Evolutionary conservation across 35 echinoderm and acorn worm genomes (phyloP), one percentile per base, ranked within the genome.

Genomic region (Antedon bifida): DNA sequence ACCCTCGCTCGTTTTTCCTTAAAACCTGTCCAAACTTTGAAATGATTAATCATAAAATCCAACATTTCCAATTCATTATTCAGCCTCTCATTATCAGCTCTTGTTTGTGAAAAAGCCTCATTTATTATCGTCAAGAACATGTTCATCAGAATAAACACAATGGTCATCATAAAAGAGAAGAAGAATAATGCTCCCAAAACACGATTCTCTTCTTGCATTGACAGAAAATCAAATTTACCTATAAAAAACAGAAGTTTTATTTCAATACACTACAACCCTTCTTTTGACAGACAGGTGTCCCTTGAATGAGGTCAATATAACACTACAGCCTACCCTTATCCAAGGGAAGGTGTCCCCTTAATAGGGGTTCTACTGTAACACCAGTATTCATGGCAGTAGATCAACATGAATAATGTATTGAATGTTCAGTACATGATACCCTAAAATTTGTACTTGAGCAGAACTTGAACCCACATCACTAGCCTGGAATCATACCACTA

Each of bases 201-300:
- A 0, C 83, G 89, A 35, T 91, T 88, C 0, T 84, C 90, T 31
- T 83, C 75, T 64, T 91, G 31, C 75, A 91, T 85, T 29, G 79
- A 88, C 33, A 89, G 79, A 56, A 96, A 96, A 34, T 89, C 80
- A 81, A 96, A 96, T 84, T 96, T 96, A 32, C 93, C 93, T 96
- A 39, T 30, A 0, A 39, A 31, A 36, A 32, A 83, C 46, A 88
- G 31, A 36, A 78, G 39, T 12, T 8, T 64, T 21, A 21, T 23
- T 16, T 64, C 51, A n/a, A n/a, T n/a, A n/a, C n/a, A 44, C 16
- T 44, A 44, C 5, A 8, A 8, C 39, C 5, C 16, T 44, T 44
- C 16, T 44, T 44, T 5, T 44, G 5, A 44, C 16, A 8, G 39
- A 44, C 16, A 44, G 77, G 77, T 11, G 77, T 11, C 32, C 30